Percentiles rank a stretch among this genome's conserved stretches.
phyloP scores from a whole-genome alignment of 2,113 vertebrate species.

The Psittacula cyanocephala region DNA sequence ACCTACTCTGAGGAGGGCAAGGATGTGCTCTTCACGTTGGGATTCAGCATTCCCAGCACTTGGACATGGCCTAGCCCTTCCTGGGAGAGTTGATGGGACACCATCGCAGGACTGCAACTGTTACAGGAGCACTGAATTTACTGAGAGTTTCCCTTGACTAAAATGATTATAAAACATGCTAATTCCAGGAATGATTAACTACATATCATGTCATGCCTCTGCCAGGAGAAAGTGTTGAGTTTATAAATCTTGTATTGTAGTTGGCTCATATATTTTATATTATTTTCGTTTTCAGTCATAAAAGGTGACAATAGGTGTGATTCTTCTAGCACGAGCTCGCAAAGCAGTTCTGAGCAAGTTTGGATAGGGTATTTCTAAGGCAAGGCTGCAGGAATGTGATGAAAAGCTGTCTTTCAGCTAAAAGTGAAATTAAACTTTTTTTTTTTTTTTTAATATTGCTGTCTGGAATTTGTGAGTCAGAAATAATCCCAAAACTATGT shows the following conservation, averaged over 20 bases:
- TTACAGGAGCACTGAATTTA: not conserved
- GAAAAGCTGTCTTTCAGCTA: conserved; percentile 5
- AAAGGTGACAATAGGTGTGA: not conserved
- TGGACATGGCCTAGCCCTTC: not conserved
- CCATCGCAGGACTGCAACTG: not conserved
- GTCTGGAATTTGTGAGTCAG: conserved; percentile 33
- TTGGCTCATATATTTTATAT: not conserved
- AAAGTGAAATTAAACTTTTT: not conserved
- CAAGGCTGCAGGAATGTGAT: not conserved
- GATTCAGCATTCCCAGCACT: not conserved
- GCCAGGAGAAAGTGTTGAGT: not conserved
- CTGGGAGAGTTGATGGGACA: not conserved
- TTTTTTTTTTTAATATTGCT: not conserved
- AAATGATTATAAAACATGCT: not conserved
- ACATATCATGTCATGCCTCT: not conserved
- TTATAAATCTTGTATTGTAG: not conserved
- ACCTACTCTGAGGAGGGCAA: not conserved
- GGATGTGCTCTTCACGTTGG: not conserved
- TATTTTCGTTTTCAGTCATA: not conserved
- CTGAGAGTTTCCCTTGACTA: not conserved
- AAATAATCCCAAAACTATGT: conserved; percentile 7
- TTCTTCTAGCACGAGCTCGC: not conserved
- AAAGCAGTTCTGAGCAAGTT: not conserved
- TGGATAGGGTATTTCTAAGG: not conserved
- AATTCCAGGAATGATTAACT: not conserved